Evolutionary conservation across 64 coral and sea anemone species (phyloP).

Genomic region (Montipora efflorescens): DNA sequence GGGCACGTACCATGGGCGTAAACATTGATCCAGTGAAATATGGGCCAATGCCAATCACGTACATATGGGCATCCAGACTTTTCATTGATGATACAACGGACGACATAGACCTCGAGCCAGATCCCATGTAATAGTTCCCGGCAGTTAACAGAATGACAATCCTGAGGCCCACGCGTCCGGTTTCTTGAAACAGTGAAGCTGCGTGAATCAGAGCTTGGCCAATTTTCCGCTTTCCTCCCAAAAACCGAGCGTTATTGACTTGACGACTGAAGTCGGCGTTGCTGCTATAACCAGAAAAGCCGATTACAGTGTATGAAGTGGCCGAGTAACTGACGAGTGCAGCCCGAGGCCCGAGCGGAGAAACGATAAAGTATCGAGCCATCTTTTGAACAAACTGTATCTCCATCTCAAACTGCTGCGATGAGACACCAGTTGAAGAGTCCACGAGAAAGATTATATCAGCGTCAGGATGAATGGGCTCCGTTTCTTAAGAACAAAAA

Average conservation of each 20-base stretch:
- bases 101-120: neutral
- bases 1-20: slow-evolving; percentile 7
- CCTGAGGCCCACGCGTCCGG: slow-evolving; percentile 18
- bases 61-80: slow-evolving; percentile 18
- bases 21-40: slow-evolving; percentile 13
- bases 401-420: slow-evolving; percentile 25
- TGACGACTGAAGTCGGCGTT: neutral
- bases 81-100: neutral
- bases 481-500: neutral
- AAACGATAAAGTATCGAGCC: slow-evolving; percentile 27
- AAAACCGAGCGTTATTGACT: slow-evolving; percentile 6
- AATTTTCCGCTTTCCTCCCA: slow-evolving; percentile 5
- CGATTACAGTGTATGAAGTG: slow-evolving; percentile 3
- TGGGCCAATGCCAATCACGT: slow-evolving; percentile 28
- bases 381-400: slow-evolving; percentile 6
- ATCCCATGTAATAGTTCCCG: slow-evolving; percentile 20
- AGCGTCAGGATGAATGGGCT: slow-evolving; percentile 44
- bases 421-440: slow-evolving; percentile 33
- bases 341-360: slow-evolving; percentile 17
- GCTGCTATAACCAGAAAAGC: slow-evolving; percentile 37
- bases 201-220: slow-evolving; percentile 27
- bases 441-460: slow-evolving; percentile 70
- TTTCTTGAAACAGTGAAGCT: neutral
- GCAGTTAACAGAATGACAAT: slow-evolving; percentile 39
- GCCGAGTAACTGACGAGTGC: slow-evolving; percentile 7